Evolutionary conservation across 2,888 invertebrate genomes (phyloP).

Genomic region (Andrena praecox): DNA sequence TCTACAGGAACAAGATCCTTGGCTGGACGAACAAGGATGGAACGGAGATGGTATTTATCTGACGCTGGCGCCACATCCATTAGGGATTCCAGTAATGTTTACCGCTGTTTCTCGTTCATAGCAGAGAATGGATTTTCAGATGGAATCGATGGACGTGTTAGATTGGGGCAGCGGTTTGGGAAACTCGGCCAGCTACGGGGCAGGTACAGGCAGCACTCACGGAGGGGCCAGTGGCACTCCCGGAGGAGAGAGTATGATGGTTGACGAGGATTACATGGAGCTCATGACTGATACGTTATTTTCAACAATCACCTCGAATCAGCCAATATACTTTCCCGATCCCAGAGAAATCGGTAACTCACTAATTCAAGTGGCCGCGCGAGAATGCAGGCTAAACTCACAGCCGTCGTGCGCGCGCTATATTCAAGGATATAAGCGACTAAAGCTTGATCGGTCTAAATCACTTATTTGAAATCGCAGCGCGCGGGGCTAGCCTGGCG

Average conservation of each 20-base stretch:
- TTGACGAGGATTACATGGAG: slow-evolving; percentile 94
- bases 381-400: neutral
- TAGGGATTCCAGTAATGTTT: neutral
- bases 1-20: slow-evolving; percentile 92
- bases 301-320: slow-evolving; percentile 92
- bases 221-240: slow-evolving; percentile 76
- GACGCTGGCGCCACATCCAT: neutral
- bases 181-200: slow-evolving; percentile 75
- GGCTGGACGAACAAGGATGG: slow-evolving; percentile 91
- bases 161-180: slow-evolving; percentile 86
- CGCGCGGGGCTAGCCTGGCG: slow-evolving; percentile 94
- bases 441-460: neutral
- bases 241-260: slow-evolving; percentile 89
- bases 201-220: slow-evolving; percentile 75
- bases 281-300: slow-evolving; percentile 96
- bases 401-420: neutral
- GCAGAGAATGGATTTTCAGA: slow-evolving; percentile 83
- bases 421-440: neutral
- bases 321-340: slow-evolving; percentile 98
- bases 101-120: neutral
- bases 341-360: slow-evolving; percentile 95
- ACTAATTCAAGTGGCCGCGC: slow-evolving; percentile 12
- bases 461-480: slow-evolving; percentile 85
- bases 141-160: slow-evolving; percentile 90
- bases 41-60: slow-evolving; percentile 89